phyloP scores from a whole-genome alignment of 2,113 vertebrate genomes.

The Cebus imitator region DNA sequence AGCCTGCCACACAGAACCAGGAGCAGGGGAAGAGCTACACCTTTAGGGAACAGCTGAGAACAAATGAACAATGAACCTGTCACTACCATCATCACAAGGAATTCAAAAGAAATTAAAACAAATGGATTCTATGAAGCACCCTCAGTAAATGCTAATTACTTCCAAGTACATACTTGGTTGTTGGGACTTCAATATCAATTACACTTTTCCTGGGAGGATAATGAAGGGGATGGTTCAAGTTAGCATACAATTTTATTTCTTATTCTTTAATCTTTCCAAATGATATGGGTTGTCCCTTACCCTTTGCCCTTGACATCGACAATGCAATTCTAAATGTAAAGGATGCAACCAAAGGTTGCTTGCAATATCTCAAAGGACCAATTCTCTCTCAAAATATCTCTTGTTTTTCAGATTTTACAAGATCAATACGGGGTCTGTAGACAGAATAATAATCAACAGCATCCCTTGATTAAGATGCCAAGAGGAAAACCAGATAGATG shows the following conservation, averaged over 20 bases:
- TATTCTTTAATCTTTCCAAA: slow-evolving; percentile 3
- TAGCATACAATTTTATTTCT: not conserved
- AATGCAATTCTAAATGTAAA: slow-evolving; percentile 9
- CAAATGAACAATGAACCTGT: slow-evolving; percentile 47
- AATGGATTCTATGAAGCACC: slow-evolving; percentile 44
- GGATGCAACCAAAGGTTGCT: not conserved
- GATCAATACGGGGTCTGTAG: not conserved
- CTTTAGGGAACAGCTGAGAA: not conserved
- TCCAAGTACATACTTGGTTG: slow-evolving; percentile 9
- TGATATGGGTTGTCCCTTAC: not conserved
- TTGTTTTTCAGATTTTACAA: slow-evolving; percentile 24
- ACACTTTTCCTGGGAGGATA: not conserved
- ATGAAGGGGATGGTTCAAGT: not conserved
- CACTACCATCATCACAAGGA: slow-evolving; percentile 42
- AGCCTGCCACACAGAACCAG: not conserved
- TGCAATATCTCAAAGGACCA: not conserved
- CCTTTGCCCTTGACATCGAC: not conserved
- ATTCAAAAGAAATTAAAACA: slow-evolving; percentile 55
- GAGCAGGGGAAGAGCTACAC: not conserved
- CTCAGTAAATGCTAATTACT: slow-evolving; percentile 26
- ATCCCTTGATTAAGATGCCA: not conserved
- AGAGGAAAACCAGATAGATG: not conserved
- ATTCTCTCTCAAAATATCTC: not conserved
- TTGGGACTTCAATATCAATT: slow-evolving; percentile 32
- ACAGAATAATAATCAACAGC: not conserved